These are phyloP conservation scores for Sparus aurata DNA, from an alignment of 2,797 vertebrate species.

Conservation along the genomic window DNA sequence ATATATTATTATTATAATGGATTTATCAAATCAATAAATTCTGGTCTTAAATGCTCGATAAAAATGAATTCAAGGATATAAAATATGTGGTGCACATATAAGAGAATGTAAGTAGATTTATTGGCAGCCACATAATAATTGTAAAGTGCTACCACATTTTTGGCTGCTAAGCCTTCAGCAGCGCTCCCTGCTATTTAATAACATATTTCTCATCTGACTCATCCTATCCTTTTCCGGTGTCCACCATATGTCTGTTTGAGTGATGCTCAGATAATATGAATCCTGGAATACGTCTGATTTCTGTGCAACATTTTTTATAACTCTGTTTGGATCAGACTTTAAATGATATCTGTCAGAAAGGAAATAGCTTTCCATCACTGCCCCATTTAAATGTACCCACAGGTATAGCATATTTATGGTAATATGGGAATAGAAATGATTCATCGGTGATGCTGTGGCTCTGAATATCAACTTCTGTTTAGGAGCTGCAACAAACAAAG, in stretches of 20 bases:
- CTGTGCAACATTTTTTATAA: constrained; percentile 50
- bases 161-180: constrained; percentile 3
- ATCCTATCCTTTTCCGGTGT: constrained; percentile 4
- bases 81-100: neutral
- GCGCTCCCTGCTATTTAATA: constrained; percentile 26
- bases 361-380: constrained; percentile 67
- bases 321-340: constrained; percentile 58
- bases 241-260: constrained; percentile 32
- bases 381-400: constrained; percentile 59
- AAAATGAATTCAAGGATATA: neutral
- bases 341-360: constrained; percentile 75
- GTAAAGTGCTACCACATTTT: constrained; percentile 16
- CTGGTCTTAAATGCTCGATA: neutral
- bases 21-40: neutral
- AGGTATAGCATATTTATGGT: constrained; percentile 67
- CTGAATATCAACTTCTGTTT: constrained; percentile 68
- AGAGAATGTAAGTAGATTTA: neutral
- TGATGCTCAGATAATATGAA: constrained; percentile 56
- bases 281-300: constrained; percentile 55
- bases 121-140: constrained; percentile 18
- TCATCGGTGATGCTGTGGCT: constrained; percentile 26
- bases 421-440: constrained; percentile 54
- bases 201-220: constrained; percentile 44
- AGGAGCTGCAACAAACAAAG: constrained; percentile 59
- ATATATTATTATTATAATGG: neutral